Base-by-base conservation (phyloP, 2,113 vertebrate species). In the Stigmatopora nigra region DNA sequence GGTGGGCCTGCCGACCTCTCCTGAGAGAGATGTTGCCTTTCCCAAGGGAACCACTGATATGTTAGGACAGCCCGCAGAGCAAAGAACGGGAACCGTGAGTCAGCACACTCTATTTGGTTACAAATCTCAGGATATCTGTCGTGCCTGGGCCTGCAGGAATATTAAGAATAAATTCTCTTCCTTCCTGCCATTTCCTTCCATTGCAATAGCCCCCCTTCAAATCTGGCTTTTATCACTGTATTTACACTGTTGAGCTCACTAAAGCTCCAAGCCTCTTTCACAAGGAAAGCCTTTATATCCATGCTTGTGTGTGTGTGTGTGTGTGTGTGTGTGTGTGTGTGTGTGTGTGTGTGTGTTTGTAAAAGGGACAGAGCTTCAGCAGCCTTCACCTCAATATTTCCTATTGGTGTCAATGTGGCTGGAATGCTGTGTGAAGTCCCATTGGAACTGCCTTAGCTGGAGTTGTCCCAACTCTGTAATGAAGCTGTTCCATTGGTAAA, bases 201-300 rank as follows among this genome's bases (percentile, higher is more conserved):
- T 74, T 77, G 53, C 53, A 31, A 56, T 56, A 78, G 66, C 82
- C 78, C 76, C 71, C 63, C 51, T 63, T 74, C 66, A 87, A 78
- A 84, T 82, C 84, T 77, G 59, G 68, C 78, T 73, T 84, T 84
- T 83, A 83, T 85, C 79, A 48, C 72, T 3, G 8, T 87, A 80
- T 89, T 89, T 87, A 79, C 83, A 82, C 80, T 84, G 70, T 63
- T 81, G 79, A 89, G 83, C 82, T 77, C 60, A 15, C 72, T 84
- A 85, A 85, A 79, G 68, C 83, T 82, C 82, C 72, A 70, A 78
- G 73, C 78, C 64, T 78, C 76, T 71, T 72, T 78, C 83, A 73
- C 83, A 78, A 77, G 72, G 69, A 82, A 78, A 78, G 70, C 80
- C 79, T 84, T 79, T 85, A 81, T 82, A 64, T 72, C 78, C 67